Conservation (phyloP, 2,113 vertebrate species). For the Osmerus eperlanus region DNA sequence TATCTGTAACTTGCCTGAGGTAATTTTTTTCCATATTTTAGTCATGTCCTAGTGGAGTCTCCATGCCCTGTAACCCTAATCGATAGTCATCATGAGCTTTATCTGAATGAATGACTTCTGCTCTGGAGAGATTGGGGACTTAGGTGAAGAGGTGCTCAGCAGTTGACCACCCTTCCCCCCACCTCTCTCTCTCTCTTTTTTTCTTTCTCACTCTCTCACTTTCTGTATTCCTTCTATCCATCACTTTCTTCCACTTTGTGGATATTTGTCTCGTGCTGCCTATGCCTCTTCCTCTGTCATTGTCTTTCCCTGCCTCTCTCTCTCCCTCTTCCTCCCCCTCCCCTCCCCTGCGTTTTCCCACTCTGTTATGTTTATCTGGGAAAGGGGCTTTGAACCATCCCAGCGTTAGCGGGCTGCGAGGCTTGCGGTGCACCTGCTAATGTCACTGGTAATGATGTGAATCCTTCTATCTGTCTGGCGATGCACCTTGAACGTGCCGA, state of each 20-base stretch:
- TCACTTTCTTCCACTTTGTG: constrained; percentile 32
- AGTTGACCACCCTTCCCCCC: constrained; percentile 3
- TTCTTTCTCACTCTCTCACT: not conserved
- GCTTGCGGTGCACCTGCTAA: constrained; percentile 57
- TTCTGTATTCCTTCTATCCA: not conserved
- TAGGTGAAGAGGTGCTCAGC: constrained; percentile 41
- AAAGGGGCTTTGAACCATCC: constrained; percentile 52
- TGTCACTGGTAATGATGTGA: constrained; percentile 61
- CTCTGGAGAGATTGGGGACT: constrained; percentile 53
- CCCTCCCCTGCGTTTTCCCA: not conserved
- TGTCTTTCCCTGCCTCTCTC: not conserved
- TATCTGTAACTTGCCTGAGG: constrained; percentile 26
- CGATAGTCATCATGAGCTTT: constrained; percentile 61
- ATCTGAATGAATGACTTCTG: constrained; percentile 60
- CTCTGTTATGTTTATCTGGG: constrained; percentile 47
- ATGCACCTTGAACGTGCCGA: constrained; percentile 33
- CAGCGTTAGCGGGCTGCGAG: constrained; percentile 24
- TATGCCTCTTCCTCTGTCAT: not conserved
- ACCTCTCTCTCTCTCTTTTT: not conserved
- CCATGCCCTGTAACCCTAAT: constrained; percentile 55
- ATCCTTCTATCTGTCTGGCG: constrained; percentile 22
- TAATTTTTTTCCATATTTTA: constrained; percentile 36
- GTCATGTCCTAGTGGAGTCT: constrained; percentile 29
- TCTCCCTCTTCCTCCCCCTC: not conserved
- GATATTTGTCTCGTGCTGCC: constrained; percentile 18